Percentiles rank a stretch among this genome's conserved stretches.
phyloP scores from a whole-genome alignment of 2,113 vertebrate genomes.

The cat (Felis catus) region F.catus_Fca126_mat1.0 CM031416.1:58056501-58057000 shows the following conservation, averaged over 20 bases:
- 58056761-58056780: not conserved
- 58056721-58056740: not conserved
- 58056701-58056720: not conserved
- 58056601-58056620: not conserved
- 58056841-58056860: not conserved
- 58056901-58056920: not conserved
- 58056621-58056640: not conserved
- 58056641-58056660: not conserved
- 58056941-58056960: not conserved
- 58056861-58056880: not conserved
- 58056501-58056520: not conserved
- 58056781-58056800: not conserved
- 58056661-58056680: not conserved
- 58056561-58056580: too few species aligned
- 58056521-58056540: not conserved
- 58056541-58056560: not conserved
- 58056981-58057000: not conserved
- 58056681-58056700: not conserved
- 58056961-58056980: not conserved
- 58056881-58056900: not conserved
- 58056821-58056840: not conserved
- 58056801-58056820: fast-evolving
- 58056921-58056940: not conserved
- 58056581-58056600: not conserved
- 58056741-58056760: not conserved